Conservation (phyloP, 2,888 invertebrate species). For the Atrina japonica region DNA sequence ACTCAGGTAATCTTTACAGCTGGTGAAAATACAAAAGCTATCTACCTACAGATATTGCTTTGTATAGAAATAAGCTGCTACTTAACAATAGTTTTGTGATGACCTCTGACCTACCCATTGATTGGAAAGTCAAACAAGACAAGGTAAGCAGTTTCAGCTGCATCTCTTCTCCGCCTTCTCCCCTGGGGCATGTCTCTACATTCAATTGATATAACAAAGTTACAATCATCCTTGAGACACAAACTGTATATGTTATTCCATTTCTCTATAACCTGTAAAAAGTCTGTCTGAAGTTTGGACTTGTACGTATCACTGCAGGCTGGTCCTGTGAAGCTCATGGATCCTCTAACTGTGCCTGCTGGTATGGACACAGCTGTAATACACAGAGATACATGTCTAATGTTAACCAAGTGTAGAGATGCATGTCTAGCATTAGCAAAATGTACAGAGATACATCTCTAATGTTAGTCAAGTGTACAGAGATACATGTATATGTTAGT, state of each 20-base stretch:
- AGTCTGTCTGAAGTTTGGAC: conserved; percentile 42
- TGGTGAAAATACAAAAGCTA: too few relatives aligned
- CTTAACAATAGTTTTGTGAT: too few relatives aligned
- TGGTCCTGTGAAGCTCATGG: conserved; percentile 54
- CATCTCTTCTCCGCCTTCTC: conserved; percentile 38
- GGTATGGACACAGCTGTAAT: conserved; percentile 49
- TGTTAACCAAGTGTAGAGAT: not conserved
- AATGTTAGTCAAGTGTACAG: not conserved
- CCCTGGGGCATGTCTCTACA: conserved; percentile 41
- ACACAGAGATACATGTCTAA: not conserved
- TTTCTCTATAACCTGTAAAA: conserved; percentile 50
- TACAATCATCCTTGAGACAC: conserved; percentile 54
- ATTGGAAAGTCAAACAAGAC: conserved; percentile 56
- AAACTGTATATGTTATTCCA: conserved; percentile 56
- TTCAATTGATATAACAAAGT: conserved; percentile 54
- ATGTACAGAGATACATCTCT: not conserved
- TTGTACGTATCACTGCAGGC: conserved; percentile 54
- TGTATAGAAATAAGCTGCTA: too few relatives aligned
- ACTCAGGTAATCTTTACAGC: too few relatives aligned
- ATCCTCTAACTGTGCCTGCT: conserved; percentile 50
- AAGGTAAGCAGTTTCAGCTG: conserved; percentile 44
- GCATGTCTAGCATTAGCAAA: too few relatives aligned
- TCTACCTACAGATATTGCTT: too few relatives aligned
- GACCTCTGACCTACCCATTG: conserved; percentile 48
- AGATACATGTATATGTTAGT: not conserved